Conservation (phyloP, 2,797 vertebrate genomes). For the Coilia nasus region DNA sequence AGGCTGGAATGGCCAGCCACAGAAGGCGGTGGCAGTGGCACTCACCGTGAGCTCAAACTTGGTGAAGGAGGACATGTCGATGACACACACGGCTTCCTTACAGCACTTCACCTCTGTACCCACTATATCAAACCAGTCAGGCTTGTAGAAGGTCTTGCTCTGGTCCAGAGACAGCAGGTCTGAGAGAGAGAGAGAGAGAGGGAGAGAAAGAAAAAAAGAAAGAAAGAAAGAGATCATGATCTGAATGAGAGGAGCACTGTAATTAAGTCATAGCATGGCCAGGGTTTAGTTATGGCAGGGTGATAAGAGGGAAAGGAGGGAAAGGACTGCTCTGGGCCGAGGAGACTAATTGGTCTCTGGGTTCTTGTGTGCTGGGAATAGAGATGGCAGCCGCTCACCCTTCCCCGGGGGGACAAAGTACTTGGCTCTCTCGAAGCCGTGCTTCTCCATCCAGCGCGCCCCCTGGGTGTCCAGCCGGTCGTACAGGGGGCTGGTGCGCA, state of each 20-base stretch:
- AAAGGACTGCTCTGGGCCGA: neutral
- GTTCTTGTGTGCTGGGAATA: neutral
- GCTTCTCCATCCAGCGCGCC: constrained; percentile 98
- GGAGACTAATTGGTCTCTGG: neutral
- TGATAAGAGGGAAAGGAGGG: neutral
- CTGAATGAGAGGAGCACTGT: neutral
- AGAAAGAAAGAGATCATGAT: no score
- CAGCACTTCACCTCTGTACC: constrained; percentile 97
- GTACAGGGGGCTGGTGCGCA: constrained; percentile 93
- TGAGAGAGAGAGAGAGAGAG: constrained; percentile 52
- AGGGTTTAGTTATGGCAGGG: neutral
- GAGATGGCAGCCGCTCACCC: constrained; percentile 71
- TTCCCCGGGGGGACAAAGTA: constrained; percentile 94
- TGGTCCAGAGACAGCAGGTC: constrained; percentile 93
- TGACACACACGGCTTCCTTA: constrained; percentile 96
- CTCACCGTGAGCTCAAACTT: constrained; percentile 98
- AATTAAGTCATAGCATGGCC: neutral
- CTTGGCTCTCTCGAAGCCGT: constrained; percentile 96
- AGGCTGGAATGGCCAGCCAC: neutral
- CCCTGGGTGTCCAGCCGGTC: constrained; percentile 96
- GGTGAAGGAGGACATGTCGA: constrained; percentile 99
- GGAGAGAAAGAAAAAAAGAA: neutral
- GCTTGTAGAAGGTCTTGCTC: constrained; percentile 99
- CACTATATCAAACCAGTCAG: constrained; percentile 98
- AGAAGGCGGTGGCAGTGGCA: constrained; percentile 46